These are phyloP conservation scores for Bruchidius siliquastri DNA, from an alignment of 2,888 invertebrate genomes.

Conservation along the genomic window DNA sequence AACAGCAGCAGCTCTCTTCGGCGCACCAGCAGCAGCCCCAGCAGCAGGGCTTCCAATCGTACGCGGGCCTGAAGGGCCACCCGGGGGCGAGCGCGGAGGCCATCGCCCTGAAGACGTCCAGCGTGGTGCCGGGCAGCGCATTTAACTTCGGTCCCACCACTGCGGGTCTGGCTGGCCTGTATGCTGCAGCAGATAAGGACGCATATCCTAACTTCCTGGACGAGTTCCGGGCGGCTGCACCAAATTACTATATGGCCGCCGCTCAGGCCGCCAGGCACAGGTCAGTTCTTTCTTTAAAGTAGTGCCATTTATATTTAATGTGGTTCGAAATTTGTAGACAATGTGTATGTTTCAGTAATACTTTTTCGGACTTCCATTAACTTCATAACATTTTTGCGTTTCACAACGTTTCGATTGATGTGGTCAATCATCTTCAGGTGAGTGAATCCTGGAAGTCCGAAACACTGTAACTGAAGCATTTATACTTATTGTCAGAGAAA, in stretches of 20 bases:
- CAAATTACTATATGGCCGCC: constrained; percentile 54
- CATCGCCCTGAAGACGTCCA: constrained; percentile 62
- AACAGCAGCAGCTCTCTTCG: constrained; percentile 17
- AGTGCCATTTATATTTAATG: too few species aligned
- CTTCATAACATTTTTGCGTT: too few species aligned
- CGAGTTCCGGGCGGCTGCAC: constrained; percentile 61
- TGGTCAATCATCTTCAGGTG: too few species aligned
- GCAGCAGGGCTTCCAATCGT: constrained; percentile 56
- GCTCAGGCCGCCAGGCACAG: constrained; percentile 39
- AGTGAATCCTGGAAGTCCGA: too few species aligned
- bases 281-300: too few species aligned
- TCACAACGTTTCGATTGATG: too few species aligned
- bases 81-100: constrained; percentile 32
- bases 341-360: too few species aligned
- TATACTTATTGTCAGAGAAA: too few species aligned
- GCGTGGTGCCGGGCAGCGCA: constrained; percentile 76
- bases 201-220: constrained; percentile 67
- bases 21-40: constrained; percentile 17
- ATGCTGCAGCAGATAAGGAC: constrained; percentile 54
- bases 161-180: constrained; percentile 55
- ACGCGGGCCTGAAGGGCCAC: constrained; percentile 52
- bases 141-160: constrained; percentile 77
- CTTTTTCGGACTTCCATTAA: too few species aligned
- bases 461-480: too few species aligned
- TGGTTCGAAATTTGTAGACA: too few species aligned